Conservation (phyloP, 2,113 vertebrate genomes). For the Turnix velox region DNA sequence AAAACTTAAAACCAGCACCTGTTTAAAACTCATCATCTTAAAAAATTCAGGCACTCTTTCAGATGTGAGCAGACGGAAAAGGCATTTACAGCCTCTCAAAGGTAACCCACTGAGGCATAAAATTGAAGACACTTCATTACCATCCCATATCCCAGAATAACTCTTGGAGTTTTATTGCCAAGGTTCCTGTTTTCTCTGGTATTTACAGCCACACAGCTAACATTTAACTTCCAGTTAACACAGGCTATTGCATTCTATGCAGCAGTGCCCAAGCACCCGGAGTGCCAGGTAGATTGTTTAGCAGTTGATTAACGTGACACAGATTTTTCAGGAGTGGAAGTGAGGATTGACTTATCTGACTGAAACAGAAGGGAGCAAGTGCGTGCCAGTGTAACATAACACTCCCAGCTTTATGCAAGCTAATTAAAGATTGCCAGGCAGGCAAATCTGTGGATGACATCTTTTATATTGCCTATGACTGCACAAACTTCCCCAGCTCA, state of each 20-base stretch:
- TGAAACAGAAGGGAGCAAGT: background rate
- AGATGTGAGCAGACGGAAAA: background rate
- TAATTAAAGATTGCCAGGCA: background rate
- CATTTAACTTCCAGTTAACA: background rate
- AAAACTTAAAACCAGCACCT: background rate
- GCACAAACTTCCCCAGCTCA: background rate
- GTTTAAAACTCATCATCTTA: constrained; percentile 2
- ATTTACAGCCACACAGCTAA: background rate
- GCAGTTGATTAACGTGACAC: background rate
- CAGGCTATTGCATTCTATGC: background rate
- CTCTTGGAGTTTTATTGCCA: background rate
- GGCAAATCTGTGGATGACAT: background rate
- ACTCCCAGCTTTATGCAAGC: background rate
- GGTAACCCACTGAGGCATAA: background rate
- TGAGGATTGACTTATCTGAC: background rate
- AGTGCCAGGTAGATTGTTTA: background rate
- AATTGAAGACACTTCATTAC: background rate
- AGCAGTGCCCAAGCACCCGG: rapidly evolving
- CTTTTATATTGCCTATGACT: background rate
- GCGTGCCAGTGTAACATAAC: background rate
- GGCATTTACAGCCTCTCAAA: background rate
- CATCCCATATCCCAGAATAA: background rate
- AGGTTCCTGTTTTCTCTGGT: background rate
- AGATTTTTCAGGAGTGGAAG: background rate
- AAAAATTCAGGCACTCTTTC: background rate